phyloP scores from a whole-genome alignment of 2,888 invertebrate genomes.

The Zele albiditarsus region DNA sequence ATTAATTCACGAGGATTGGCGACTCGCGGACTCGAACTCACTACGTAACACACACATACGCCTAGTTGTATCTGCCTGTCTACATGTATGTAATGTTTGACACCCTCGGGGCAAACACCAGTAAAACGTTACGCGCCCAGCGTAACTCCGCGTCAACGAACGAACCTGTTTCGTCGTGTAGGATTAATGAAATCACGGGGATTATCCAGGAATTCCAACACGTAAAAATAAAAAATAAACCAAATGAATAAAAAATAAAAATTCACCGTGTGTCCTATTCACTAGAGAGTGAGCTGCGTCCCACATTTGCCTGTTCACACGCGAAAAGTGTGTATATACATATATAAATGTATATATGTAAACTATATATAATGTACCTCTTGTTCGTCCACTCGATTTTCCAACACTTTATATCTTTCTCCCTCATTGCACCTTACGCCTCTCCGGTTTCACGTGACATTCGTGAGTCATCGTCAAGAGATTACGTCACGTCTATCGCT shows the following conservation, averaged over 20 bases:
- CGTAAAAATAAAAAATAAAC: neutral
- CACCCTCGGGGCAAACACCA: conserved; percentile 2
- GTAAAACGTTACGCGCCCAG: neutral
- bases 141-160: neutral
- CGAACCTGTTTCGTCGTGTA: conserved; percentile 38
- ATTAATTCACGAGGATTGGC: conserved; percentile 40
- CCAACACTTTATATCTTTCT: conserved; percentile 39
- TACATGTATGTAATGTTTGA: conserved; percentile 20
- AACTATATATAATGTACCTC: neutral
- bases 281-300: conserved; percentile 25
- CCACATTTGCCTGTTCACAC: conserved; percentile 26
- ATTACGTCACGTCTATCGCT: conserved; percentile 46
- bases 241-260: neutral
- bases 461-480: conserved; percentile 48
- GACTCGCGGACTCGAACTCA: conserved; percentile 25
- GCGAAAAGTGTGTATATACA: neutral
- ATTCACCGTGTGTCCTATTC: conserved; percentile 29
- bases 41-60: too few species aligned
- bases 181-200: conserved; percentile 46
- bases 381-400: conserved; percentile 19
- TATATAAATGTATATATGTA: neutral
- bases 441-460: conserved; percentile 45
- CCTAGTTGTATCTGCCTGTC: neutral
- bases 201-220: conserved; percentile 45
- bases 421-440: conserved; percentile 40